Evolutionary conservation across 2,113 vertebrate genomes (phyloP), one percentile per base, ranked within the genome.

Genomic region (Bubo blakistoni): DNA sequence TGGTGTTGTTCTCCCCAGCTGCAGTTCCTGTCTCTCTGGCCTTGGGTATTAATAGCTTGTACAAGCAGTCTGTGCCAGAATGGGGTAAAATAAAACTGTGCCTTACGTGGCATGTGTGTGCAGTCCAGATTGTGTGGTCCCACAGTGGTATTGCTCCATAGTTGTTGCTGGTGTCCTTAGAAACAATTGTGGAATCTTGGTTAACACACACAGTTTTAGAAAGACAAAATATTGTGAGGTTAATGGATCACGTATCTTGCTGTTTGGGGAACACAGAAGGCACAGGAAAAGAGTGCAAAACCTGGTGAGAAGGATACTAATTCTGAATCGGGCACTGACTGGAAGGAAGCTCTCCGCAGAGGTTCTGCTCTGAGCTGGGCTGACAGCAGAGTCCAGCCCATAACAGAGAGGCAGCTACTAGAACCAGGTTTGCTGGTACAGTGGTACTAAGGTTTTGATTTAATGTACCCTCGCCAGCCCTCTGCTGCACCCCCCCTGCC

Each of bases 51-150:
- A 61, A 44, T 16, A 83, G 77, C 22, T 52, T 83, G 25, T 67
- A 30, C 0, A 5, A 46, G 26, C 84, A 82, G 19, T 10, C 19
- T 57, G 55, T 40, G n/a, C 72, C 44, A 57, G 52, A 76, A 62
- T 11, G 17, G 80, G n/a, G 30, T 66, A n/a, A 49, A 54, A 17
- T 34, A 30, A 54, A 59, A 17, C 24, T 42, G 21, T 62, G 55
- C 38, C 29, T 67, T 54, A 1, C 0, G 0, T 66, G 42, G 27
- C 29, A 21, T 24, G 30, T 34, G 9, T 15, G 44, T n/a, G 29
- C 61, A 36, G 21, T 29, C 70, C 2, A 11, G 47, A 30, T 27
- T 44, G n/a, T 7, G 0, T 32, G 34, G 40, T 63, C 44, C 30
- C 40, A 40, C 57, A 27, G 2, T 2, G 16, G 10, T n/a, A 19